These are phyloP conservation scores for Prinia subflava DNA, from an alignment of 2,113 vertebrate species.

Conservation along the genomic window DNA sequence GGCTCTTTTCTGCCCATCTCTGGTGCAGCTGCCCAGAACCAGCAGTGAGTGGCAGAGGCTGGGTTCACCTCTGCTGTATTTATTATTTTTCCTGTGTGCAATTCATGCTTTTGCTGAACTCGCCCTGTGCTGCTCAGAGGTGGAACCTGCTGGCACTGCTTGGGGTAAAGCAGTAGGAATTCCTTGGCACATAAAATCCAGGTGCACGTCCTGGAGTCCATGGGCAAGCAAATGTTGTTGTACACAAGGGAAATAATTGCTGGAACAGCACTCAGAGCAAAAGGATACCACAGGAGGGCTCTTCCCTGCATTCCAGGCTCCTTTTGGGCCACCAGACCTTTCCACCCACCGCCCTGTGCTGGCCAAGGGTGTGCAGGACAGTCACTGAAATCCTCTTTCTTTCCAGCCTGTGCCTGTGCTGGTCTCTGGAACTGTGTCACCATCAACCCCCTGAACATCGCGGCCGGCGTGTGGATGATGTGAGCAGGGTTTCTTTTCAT, in stretches of 20 bases:
- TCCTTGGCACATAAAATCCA: not conserved
- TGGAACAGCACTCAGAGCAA: not conserved
- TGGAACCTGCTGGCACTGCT: not conserved
- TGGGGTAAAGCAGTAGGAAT: not conserved
- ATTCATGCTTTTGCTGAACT: not conserved
- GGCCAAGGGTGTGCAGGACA: accelerated
- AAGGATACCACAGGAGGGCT: not conserved
- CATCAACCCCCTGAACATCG: slow-evolving; percentile 92
- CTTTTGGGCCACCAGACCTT: not conserved
- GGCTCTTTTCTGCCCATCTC: not conserved
- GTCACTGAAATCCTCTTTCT: not conserved
- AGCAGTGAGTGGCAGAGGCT: not conserved
- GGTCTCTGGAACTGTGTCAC: slow-evolving; percentile 95
- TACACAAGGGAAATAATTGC: not conserved
- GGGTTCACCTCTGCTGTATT: not conserved
- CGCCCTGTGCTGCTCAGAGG: not conserved
- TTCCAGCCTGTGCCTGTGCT: slow-evolving; percentile 83
- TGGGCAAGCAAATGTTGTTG: not conserved
- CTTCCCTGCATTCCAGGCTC: not conserved
- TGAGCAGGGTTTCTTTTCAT: slow-evolving; percentile 72
- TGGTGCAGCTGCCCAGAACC: not conserved
- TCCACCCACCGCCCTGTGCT: not conserved
- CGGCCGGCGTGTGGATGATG: slow-evolving; percentile 97
- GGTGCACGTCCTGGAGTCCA: accelerated
- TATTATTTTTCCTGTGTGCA: not conserved